Conservation (phyloP, 1,140 invertebrate species). For the Cotesia glomerata region DNA sequence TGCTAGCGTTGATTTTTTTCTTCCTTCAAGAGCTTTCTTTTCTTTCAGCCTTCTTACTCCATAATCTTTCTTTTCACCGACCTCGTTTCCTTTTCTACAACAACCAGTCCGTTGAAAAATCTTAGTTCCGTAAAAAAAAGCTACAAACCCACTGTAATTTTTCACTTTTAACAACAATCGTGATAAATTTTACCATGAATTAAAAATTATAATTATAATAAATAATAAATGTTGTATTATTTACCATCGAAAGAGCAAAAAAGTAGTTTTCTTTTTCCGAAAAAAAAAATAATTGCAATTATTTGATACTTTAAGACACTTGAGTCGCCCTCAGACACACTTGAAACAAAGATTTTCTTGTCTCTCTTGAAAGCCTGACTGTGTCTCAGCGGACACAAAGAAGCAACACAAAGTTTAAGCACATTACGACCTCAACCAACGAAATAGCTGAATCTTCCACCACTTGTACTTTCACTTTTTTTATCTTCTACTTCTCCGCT, state of each 20-base stretch:
- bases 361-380: not conserved
- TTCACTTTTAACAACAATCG: too few species aligned
- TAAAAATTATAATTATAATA: too few species aligned
- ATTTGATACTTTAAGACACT: not conserved
- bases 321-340: not conserved
- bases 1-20: not conserved
- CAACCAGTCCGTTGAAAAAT: not conserved
- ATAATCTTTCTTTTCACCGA: constrained; percentile 8
- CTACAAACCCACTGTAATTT: too few species aligned
- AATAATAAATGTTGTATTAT: too few species aligned
- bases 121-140: not conserved
- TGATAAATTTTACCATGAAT: too few species aligned
- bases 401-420: constrained; percentile 1
- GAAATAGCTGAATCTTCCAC: not conserved
- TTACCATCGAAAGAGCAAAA: too few species aligned
- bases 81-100: not conserved
- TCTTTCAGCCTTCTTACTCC: not conserved
- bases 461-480: too few species aligned
- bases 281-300: not conserved
- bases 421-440: not conserved
- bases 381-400: not conserved
- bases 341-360: constrained; percentile 1
- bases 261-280: not conserved
- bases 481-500: not conserved
- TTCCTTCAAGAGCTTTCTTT: not conserved